These are phyloP conservation scores for Polydrusus cervinus DNA, from an alignment of 2,888 invertebrate genomes.

Conservation along the genomic window DNA sequence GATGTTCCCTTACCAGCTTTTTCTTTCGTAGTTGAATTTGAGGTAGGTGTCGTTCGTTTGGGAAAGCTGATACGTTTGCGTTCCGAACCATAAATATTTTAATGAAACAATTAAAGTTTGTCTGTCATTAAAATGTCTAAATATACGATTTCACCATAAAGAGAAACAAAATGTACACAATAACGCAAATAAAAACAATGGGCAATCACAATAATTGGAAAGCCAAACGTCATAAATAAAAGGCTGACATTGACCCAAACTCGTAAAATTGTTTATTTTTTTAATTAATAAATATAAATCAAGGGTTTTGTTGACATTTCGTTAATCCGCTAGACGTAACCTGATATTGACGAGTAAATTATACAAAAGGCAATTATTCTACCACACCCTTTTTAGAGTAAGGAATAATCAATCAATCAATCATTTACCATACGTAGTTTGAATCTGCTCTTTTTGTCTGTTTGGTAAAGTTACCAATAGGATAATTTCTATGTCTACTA, in stretches of 20 bases:
- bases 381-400: too few species aligned
- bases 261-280: constrained; percentile 27
- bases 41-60: too few species aligned
- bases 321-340: neutral
- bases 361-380: neutral
- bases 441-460: too few species aligned
- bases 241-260: constrained; percentile 26
- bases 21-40: too few species aligned
- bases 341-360: neutral
- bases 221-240: constrained; percentile 29
- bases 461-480: too few species aligned
- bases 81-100: too few species aligned
- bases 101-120: too few species aligned
- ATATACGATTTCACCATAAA: neutral
- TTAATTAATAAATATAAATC: constrained; percentile 21
- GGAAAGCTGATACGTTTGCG: too few species aligned
- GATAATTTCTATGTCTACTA: too few species aligned
- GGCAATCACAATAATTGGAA: constrained; percentile 23
- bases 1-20: too few species aligned
- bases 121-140: neutral
- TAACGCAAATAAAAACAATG: constrained; percentile 30
- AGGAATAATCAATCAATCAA: too few species aligned
- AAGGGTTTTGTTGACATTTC: constrained; percentile 8
- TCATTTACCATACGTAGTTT: too few species aligned
- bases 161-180: neutral